A percentile compares a stretch with the other conserved stretches of the same genome.
Conservation (phyloP, 2,797 vertebrate species). For the Cryptoblepharus egeriae region DNA sequence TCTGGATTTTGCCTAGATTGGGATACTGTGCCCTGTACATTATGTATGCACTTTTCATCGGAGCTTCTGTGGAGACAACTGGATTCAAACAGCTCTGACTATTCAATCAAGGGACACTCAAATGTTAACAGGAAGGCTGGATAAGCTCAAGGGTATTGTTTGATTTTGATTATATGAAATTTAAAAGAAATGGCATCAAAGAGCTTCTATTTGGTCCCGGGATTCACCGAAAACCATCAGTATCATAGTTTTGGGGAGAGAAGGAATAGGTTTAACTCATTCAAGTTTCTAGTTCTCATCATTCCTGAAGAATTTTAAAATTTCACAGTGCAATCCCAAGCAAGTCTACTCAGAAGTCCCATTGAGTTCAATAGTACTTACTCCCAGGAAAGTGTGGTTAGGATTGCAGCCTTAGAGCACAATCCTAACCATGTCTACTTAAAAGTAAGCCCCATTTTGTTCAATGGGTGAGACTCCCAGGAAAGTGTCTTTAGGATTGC, state of each 20-base stretch:
- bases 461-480: too few species aligned
- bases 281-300: background rate
- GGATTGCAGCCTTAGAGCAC: too few species aligned
- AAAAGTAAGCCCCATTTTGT: too few species aligned
- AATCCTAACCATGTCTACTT: too few species aligned
- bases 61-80: background rate
- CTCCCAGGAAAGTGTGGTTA: too few species aligned
- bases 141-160: conserved; percentile 41
- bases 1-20: too few species aligned
- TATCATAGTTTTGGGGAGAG: background rate
- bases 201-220: background rate
- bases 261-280: too few species aligned
- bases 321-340: too few species aligned
- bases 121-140: conserved; percentile 26
- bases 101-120: conserved; percentile 26
- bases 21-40: background rate
- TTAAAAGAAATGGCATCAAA: conserved; percentile 40
- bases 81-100: background rate
- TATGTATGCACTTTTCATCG: background rate
- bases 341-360: too few species aligned
- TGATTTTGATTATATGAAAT: conserved; percentile 48
- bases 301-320: too few species aligned
- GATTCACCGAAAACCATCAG: background rate
- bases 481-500: too few species aligned
- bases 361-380: too few species aligned